A percentile compares a stretch with the other conserved stretches of the same genome.
phyloP scores from a whole-genome alignment of 2,888 invertebrate species.

The Campaea margaritaria region DNA sequence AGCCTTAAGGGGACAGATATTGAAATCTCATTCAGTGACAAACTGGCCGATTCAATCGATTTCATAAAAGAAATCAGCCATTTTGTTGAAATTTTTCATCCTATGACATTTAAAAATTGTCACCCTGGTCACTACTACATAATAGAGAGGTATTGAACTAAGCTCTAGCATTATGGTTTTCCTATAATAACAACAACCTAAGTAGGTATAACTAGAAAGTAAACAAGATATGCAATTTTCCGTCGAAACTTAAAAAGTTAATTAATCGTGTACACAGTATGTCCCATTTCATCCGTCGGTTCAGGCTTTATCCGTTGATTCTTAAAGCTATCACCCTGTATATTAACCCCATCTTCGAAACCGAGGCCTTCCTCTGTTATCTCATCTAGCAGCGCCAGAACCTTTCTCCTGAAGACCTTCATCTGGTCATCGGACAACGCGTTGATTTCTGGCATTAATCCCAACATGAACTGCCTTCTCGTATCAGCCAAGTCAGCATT shows the following conservation, averaged over 20 bases:
- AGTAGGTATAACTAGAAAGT: too few species aligned
- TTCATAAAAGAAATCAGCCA: too few species aligned
- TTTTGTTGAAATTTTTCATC: too few species aligned
- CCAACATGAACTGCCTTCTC: constrained; percentile 46
- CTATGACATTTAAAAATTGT: too few species aligned
- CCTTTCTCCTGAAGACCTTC: constrained; percentile 56
- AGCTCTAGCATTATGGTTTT: too few species aligned
- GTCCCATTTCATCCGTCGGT: constrained; percentile 6
- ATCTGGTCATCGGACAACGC: constrained; percentile 56
- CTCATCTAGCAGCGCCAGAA: constrained; percentile 53
- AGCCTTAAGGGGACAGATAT: too few species aligned
- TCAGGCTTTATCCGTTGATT: constrained; percentile 14
- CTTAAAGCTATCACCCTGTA: neutral
- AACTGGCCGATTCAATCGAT: too few species aligned
- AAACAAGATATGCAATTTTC: too few species aligned
- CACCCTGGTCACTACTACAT: too few species aligned
- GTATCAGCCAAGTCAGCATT: constrained; percentile 43
- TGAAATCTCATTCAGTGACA: too few species aligned
- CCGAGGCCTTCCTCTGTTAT: constrained; percentile 38
- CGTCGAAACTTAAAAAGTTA: neutral
- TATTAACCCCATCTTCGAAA: constrained; percentile 22
- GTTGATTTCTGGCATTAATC: constrained; percentile 57
- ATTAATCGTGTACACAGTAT: constrained; percentile 7
- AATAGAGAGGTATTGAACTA: too few species aligned
- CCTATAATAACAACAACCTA: too few species aligned